A percentile compares a stretch with the other conserved stretches of the same genome.
Evolutionary conservation across 2,888 invertebrate genomes (phyloP).

Genomic region (Zhuqinia jingwanae): DNA sequence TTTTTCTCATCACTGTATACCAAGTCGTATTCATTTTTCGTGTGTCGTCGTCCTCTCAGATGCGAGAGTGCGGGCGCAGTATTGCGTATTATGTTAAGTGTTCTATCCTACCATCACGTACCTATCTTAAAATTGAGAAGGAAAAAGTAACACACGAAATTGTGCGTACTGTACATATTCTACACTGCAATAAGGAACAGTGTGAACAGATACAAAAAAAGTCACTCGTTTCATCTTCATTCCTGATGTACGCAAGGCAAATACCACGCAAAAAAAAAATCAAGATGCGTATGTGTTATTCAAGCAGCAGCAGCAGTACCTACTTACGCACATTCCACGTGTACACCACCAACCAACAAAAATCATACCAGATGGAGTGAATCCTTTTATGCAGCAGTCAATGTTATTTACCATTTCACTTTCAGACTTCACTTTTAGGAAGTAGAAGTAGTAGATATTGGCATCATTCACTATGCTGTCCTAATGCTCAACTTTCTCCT

Average conservation of each 20-base stretch:
- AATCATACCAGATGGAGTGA: background rate
- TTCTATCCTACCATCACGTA: no score
- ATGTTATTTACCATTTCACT: constrained; percentile 29
- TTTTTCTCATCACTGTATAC: background rate
- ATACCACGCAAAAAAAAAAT: no score
- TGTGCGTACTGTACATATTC: background rate
- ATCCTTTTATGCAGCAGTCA: constrained; percentile 22
- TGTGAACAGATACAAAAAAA: background rate
- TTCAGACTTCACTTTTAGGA: constrained; percentile 20
- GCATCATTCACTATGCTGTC: background rate
- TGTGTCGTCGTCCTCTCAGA: constrained; percentile 20
- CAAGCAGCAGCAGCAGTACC: no score
- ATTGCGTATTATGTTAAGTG: background rate
- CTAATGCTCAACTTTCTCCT: background rate
- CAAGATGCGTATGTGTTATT: background rate
- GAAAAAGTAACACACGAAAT: no score
- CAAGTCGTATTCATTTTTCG: constrained; percentile 22
- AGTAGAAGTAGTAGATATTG: background rate
- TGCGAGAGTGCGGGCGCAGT: background rate
- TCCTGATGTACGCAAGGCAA: no score
- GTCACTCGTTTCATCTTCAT: background rate
- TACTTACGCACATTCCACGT: constrained; percentile 1
- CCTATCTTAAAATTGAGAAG: no score
- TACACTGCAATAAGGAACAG: no score
- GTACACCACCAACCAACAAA: background rate